Evolutionary conservation across 1,140 invertebrate genomes (phyloP), one percentile per base, ranked within the genome.

Genomic region (Drosophila tani): DNA sequence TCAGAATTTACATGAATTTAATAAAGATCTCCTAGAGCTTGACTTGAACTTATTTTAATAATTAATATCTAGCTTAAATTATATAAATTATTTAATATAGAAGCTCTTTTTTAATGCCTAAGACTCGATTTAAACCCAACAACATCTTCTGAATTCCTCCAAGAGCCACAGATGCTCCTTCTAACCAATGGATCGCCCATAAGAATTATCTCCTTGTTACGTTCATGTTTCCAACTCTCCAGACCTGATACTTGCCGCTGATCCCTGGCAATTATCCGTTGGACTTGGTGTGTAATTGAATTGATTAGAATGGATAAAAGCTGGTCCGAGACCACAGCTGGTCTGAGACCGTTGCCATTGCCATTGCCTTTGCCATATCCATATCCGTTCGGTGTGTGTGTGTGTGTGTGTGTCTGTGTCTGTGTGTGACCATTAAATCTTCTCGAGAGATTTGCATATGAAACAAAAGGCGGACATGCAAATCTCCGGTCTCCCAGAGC

Each of bases 391-490:
- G 46, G 29, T 41, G 15, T 40, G 32, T 55, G 51, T 57, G 45
- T 50, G 43, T 55, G 51, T 65, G 43, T 57, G 45, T 50, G 43
- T 55, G 51, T 65, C 38, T 45, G 38, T 32, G 29, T 8, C 11
- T 35, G 32, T 56, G 53, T 66, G 45, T 51, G 45, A 57, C 62
- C 74, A 67, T 77, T 51, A 67, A 59, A 78, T 78, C 56, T 78
- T 76, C 32, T 5, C 50, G 21, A 47, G 63, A 77, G 63, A 77
- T 77, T 69, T 77, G 56, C 75, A 77, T 77, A 78, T 69, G 74
- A 77, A 75, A 75, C 43, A 75, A 74, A 65, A 55, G 45, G 29
- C 19, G 55, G 67, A 56, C 77, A 71, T 79, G 76, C 75, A 79
- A 78, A 79, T 79, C 75, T 77, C 32, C 32, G 32, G 32, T 11